These are phyloP conservation scores for Leucopsar rothschildi DNA, from an alignment of 2,113 vertebrate species.

Conservation along the genomic window DNA sequence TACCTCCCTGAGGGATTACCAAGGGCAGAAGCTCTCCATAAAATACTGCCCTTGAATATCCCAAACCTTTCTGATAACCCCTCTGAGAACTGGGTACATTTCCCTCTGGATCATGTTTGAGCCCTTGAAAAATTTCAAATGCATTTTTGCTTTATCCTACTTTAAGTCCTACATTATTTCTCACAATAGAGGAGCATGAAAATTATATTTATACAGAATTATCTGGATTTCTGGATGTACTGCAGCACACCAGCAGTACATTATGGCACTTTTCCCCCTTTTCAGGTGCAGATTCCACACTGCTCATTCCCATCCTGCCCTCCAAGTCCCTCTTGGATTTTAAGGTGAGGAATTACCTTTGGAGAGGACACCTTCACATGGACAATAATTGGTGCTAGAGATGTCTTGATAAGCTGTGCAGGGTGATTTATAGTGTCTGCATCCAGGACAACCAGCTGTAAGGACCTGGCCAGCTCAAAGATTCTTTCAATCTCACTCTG, in stretches of 20 bases:
- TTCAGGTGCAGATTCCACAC: neutral
- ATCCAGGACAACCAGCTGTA: constrained; percentile 95
- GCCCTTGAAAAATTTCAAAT: neutral
- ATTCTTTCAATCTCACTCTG: constrained; percentile 98
- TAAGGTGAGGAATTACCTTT: constrained; percentile 79
- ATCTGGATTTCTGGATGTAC: neutral
- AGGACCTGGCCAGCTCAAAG: constrained; percentile 93
- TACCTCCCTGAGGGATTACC: neutral
- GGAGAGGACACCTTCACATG: constrained; percentile 98
- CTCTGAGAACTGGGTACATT: neutral
- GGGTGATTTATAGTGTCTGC: constrained; percentile 99
- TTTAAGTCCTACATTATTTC: neutral
- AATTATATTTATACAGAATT: neutral
- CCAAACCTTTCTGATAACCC: neutral
- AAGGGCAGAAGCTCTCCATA: neutral
- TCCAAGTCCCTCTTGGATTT: neutral
- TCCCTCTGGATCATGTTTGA: neutral
- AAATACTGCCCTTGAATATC: neutral
- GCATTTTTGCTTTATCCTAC: neutral
- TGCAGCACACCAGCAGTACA: neutral
- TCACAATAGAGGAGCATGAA: neutral
- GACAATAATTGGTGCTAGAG: constrained; percentile 95
- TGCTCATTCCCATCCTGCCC: neutral
- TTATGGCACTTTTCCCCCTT: neutral
- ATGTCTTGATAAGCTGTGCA: constrained; percentile 96